These are phyloP conservation scores for Sebastes oblongus DNA, from an alignment of 2,797 vertebrate species.

Conservation along the genomic window DNA sequence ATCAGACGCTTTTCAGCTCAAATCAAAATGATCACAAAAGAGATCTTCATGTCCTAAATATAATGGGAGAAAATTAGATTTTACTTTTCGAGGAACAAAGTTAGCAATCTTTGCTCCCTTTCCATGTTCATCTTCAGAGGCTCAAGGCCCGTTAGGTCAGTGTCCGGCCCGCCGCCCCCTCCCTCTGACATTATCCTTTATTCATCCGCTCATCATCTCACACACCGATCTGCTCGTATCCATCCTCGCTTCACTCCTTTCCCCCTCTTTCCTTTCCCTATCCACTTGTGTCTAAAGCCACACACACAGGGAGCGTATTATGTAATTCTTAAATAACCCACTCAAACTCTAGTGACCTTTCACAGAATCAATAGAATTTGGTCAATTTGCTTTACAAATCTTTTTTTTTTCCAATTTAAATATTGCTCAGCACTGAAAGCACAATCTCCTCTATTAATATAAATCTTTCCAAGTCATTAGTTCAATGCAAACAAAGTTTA, in stretches of 20 bases:
- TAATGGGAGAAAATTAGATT: neutral
- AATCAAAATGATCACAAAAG: neutral
- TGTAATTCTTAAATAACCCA: neutral
- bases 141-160: constrained; percentile 22
- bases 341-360: neutral
- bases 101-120: neutral
- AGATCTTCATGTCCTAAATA: neutral
- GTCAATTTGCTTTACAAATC: neutral
- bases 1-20: constrained; percentile 10
- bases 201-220: constrained; percentile 20
- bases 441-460: neutral
- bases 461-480: neutral
- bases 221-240: constrained; percentile 10
- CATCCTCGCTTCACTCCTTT: constrained; percentile 7
- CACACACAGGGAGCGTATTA: neutral
- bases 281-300: neutral
- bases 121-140: neutral
- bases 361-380: neutral
- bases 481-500: neutral
- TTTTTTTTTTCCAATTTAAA: neutral
- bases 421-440: neutral
- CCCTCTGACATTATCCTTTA: constrained; percentile 8
- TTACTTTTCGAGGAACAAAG: neutral
- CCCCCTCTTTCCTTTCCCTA: neutral
- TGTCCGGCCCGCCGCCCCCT: neutral